phyloP scores from a whole-genome alignment of 2,113 vertebrate genomes.

The Raja brachyura region DNA sequence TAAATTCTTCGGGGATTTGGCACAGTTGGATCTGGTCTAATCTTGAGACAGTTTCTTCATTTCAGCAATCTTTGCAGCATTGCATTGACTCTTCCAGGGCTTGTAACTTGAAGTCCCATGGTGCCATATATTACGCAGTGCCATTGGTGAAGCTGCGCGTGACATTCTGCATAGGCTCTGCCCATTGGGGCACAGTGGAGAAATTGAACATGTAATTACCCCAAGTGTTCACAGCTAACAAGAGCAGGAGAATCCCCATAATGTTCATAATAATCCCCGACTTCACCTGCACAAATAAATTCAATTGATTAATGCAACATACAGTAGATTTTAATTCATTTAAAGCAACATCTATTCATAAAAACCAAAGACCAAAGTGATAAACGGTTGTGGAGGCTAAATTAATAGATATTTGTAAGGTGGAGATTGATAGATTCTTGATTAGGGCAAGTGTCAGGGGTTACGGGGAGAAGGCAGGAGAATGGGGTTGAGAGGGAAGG shows the following conservation, averaged over 20 bases:
- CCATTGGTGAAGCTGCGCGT: slow-evolving; percentile 46
- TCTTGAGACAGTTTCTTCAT: background rate
- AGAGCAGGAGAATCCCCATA: slow-evolving; percentile 77
- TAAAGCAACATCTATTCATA: background rate
- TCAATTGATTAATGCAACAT: background rate
- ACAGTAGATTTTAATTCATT: no score
- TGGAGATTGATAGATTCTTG: no score
- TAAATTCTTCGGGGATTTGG: background rate
- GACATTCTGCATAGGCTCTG: slow-evolving; percentile 50
- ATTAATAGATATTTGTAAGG: no score
- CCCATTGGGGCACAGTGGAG: slow-evolving; percentile 80
- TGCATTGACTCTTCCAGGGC: background rate
- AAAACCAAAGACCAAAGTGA: background rate
- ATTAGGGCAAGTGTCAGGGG: no score
- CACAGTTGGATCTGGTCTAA: background rate
- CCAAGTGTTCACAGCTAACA: slow-evolving; percentile 92
- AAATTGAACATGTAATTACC: slow-evolving; percentile 78
- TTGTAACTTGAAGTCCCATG: background rate
- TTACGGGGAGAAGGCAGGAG: no score
- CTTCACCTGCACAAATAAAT: slow-evolving; percentile 68
- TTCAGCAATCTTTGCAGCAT: no score
- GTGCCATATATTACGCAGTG: background rate
- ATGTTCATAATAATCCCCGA: slow-evolving; percentile 90
- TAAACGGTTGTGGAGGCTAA: no score
- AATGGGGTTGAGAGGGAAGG: no score